These are phyloP conservation scores for Polyergus mexicanus DNA, from an alignment of 1,140 invertebrate species.

Conservation along the genomic window DNA sequence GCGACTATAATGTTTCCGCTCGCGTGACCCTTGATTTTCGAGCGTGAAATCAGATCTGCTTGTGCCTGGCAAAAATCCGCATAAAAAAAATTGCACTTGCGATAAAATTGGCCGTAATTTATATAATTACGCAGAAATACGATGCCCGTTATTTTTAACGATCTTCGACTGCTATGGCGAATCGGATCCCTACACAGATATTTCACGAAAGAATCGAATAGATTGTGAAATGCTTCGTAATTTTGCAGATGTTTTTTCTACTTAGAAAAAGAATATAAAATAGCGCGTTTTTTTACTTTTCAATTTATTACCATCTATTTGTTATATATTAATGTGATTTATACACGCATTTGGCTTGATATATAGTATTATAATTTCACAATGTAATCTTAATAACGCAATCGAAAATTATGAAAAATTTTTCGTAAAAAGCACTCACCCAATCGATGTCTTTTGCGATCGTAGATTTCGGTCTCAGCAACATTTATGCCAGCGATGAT, in stretches of 20 bases:
- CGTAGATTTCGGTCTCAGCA: constrained; percentile 92
- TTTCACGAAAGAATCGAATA: constrained; percentile 22
- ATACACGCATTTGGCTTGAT: not conserved
- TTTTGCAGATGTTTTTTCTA: constrained; percentile 9
- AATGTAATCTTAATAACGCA: not conserved
- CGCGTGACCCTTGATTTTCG: constrained; percentile 53
- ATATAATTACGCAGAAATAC: constrained; percentile 38
- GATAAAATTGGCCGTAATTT: constrained; percentile 39
- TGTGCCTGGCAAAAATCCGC: constrained; percentile 1
- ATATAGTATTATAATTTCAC: not conserved
- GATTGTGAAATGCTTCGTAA: not conserved
- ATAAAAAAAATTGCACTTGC: constrained; percentile 42
- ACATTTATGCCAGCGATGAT: constrained; percentile 87
- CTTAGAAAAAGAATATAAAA: too few relatives aligned
- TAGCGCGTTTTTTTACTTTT: not conserved
- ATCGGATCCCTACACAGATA: not conserved
- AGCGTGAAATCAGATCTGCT: constrained; percentile 45
- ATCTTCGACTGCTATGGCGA: constrained; percentile 9
- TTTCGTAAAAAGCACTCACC: constrained; percentile 21
- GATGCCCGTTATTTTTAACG: constrained; percentile 37
- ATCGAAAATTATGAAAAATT: not conserved
- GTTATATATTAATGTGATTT: not conserved
- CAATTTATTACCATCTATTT: not conserved
- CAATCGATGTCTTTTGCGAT: constrained; percentile 49
- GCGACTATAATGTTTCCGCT: constrained; percentile 43